Conservation (phyloP, 2,797 vertebrate genomes). For the Etheostoma nigrum region DNA sequence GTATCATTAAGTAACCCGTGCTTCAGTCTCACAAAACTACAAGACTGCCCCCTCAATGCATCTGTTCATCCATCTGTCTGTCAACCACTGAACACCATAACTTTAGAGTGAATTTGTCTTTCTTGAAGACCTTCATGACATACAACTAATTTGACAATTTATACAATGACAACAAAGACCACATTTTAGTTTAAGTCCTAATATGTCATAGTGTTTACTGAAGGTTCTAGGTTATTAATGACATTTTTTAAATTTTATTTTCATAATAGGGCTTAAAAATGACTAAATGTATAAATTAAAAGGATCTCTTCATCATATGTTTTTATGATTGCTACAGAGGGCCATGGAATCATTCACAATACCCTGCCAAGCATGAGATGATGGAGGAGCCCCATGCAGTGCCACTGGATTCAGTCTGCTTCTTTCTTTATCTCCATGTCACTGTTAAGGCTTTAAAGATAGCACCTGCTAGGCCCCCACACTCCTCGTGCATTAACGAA, state of each 20-base stretch:
- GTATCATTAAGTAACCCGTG: conserved; percentile 71
- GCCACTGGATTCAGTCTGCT: conserved; percentile 33
- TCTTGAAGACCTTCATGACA: conserved; percentile 3
- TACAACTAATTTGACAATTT: conserved; percentile 4
- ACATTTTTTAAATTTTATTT: neutral
- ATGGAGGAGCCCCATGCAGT: conserved; percentile 27
- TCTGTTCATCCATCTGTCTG: conserved; percentile 63
- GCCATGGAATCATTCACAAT: conserved; percentile 18
- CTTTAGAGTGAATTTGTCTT: conserved; percentile 7
- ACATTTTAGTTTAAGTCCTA: conserved; percentile 1
- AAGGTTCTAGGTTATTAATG: neutral
- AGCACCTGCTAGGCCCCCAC: conserved; percentile 72
- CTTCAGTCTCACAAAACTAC: conserved; percentile 66
- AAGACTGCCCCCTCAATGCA: conserved; percentile 53
- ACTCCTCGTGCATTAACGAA: conserved; percentile 69
- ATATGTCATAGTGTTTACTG: neutral
- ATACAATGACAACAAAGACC: conserved; percentile 10
- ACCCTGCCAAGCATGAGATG: conserved; percentile 4
- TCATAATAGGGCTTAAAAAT: neutral
- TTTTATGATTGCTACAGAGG: conserved; percentile 14
- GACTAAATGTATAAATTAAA: conserved; percentile 17
- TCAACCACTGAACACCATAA: conserved; percentile 40
- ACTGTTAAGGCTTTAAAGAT: conserved; percentile 76
- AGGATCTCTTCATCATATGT: conserved; percentile 1
- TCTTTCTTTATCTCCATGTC: conserved; percentile 77